phyloP scores from a whole-genome alignment of 1,140 invertebrate species.

The Heliconius eleuchia region DNA sequence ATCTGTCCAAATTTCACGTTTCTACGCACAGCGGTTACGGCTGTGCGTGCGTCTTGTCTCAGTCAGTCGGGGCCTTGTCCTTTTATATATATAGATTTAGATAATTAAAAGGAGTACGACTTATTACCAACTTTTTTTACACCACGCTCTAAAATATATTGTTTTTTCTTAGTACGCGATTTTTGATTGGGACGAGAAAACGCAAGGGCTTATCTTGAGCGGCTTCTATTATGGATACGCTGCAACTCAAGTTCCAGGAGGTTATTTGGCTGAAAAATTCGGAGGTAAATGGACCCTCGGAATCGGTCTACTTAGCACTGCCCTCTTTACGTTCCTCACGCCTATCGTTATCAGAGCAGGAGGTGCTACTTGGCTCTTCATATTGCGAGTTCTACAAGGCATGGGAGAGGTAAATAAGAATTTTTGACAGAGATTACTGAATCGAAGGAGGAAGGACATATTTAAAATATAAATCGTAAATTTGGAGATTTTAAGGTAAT shows the following conservation, averaged over 20 bases:
- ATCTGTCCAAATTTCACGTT: too few relatives aligned
- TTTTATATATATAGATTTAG: too few relatives aligned
- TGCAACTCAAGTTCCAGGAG: conserved; percentile 84
- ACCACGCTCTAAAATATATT: not conserved
- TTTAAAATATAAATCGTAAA: not conserved
- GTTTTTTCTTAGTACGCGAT: conserved; percentile 62
- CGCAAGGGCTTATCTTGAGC: conserved; percentile 82
- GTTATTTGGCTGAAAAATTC: conserved; percentile 83
- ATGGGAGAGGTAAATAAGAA: conserved; percentile 82
- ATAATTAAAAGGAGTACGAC: too few relatives aligned
- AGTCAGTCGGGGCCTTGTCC: too few relatives aligned
- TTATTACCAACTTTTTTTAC: not conserved
- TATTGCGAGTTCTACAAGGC: conserved; percentile 85
- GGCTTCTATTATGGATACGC: conserved; percentile 85
- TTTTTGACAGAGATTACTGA: conserved; percentile 9
- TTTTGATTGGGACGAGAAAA: conserved; percentile 83
- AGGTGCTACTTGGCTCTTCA: conserved; percentile 83
- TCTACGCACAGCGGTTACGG: too few relatives aligned
- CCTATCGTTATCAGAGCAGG: conserved; percentile 77
- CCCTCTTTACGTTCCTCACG: conserved; percentile 83
- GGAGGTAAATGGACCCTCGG: conserved; percentile 84
- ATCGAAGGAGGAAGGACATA: not conserved
- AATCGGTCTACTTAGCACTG: conserved; percentile 83
- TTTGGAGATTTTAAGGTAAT: conserved; percentile 3
- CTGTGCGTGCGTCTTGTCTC: too few relatives aligned